Evolutionary conservation across 2,113 vertebrate species (phyloP).

Genomic region (Larimichthys crocea): DNA sequence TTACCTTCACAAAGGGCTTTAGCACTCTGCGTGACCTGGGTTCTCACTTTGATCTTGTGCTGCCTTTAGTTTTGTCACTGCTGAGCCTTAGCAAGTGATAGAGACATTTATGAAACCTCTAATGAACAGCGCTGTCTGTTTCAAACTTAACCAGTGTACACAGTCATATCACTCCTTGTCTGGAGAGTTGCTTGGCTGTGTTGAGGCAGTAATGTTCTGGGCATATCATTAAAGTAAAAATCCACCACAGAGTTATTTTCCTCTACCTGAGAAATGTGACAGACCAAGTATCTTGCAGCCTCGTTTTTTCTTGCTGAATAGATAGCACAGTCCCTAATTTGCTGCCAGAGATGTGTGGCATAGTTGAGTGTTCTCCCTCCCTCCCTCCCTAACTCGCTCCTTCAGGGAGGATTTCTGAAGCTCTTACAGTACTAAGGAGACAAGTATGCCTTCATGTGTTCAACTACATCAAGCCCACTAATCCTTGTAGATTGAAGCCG

Average conservation of each 20-base stretch:
- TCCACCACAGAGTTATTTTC: conserved; percentile 55
- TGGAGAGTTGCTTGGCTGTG: conserved; percentile 34
- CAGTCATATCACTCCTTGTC: conserved; percentile 27
- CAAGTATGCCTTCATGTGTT: conserved; percentile 79
- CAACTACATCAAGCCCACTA: conserved; percentile 83
- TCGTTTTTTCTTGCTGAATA: conserved; percentile 63
- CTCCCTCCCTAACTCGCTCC: conserved; percentile 65
- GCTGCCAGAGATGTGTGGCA: conserved; percentile 76
- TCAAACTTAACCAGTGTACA: conserved; percentile 29
- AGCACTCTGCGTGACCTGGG: not conserved
- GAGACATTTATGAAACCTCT: conserved; percentile 34
- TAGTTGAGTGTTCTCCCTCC: conserved; percentile 67
- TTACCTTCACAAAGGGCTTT: not conserved
- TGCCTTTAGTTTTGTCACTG: conserved; percentile 23
- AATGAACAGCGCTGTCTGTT: conserved; percentile 35
- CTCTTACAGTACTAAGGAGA: conserved; percentile 82
- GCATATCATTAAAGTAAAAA: conserved; percentile 65
- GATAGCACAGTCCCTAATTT: conserved; percentile 81
- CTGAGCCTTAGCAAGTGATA: conserved; percentile 18
- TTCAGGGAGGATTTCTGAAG: conserved; percentile 81
- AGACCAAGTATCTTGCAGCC: conserved; percentile 60
- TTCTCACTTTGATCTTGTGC: conserved; percentile 6
- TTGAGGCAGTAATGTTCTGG: conserved; percentile 42
- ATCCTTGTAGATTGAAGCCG: conserved; percentile 82
- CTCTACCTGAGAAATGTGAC: conserved; percentile 66